A percentile compares a stretch with the other conserved stretches of the same genome.
Evolutionary conservation across 1,140 invertebrate species (phyloP).

Genomic region (Amphibalanus amphitrite): DNA sequence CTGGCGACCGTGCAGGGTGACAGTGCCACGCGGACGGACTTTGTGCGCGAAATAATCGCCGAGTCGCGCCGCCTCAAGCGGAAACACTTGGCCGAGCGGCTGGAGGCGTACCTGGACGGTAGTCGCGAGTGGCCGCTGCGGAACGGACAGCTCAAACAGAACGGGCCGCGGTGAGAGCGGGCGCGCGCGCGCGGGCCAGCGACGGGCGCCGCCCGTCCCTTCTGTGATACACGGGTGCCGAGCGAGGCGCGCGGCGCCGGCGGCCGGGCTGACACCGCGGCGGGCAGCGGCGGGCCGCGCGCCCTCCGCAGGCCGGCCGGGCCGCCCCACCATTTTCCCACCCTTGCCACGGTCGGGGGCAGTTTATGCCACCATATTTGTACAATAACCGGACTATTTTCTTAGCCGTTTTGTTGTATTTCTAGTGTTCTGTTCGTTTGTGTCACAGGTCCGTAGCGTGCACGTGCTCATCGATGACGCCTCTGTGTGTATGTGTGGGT

Average conservation of each 20-base stretch:
- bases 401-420: background rate
- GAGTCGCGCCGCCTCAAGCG: constrained; percentile 3
- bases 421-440: background rate
- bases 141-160: background rate
- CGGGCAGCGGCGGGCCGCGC: too few species aligned
- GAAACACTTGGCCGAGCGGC: background rate
- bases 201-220: too few species aligned
- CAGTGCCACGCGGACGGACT: background rate
- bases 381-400: constrained; percentile 1
- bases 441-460: background rate
- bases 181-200: too few species aligned
- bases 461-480: background rate
- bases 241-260: too few species aligned
- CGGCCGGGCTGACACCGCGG: too few species aligned
- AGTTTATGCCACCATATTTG: background rate
- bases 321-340: background rate
- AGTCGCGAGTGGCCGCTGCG: background rate
- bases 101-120: background rate
- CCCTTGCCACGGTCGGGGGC: background rate
- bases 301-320: background rate
- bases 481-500: background rate
- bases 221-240: background rate
- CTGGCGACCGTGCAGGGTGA: background rate
- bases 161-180: background rate
- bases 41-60: background rate